Conservation (phyloP, 2,888 invertebrate genomes). For the Hydropsyche betteni region DNA sequence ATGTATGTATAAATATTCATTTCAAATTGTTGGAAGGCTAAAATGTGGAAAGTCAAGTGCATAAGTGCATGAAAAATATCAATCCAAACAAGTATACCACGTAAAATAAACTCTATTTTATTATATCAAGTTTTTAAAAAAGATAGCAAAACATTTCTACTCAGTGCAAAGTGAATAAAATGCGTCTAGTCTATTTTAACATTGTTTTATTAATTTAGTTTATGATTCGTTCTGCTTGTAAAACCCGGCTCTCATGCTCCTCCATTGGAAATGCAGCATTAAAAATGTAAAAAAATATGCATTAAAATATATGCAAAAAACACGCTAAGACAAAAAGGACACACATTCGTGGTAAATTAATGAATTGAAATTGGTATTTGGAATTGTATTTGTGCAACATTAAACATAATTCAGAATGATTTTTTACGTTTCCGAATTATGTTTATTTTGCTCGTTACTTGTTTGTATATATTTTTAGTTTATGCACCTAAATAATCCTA, state of each 20-base stretch:
- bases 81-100: no score
- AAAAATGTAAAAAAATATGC: conserved; percentile 44
- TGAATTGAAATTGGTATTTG: no score
- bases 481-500: no score
- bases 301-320: conserved; percentile 36
- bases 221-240: conserved; percentile 29
- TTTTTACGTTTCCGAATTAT: no score
- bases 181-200: conserved; percentile 7
- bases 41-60: conserved; percentile 22
- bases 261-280: conserved; percentile 52
- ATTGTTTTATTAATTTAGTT: conserved; percentile 10
- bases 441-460: no score
- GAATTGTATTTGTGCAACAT: no score
- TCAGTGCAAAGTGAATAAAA: conserved; percentile 9
- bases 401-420: no score
- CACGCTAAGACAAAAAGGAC: conserved; percentile 9
- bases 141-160: conserved; percentile 23
- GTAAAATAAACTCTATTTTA: background rate
- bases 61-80: conserved; percentile 11
- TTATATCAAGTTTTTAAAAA: background rate
- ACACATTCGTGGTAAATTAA: background rate
- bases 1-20: background rate
- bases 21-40: background rate
- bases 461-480: no score
- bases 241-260: conserved; percentile 52